phyloP scores from a whole-genome alignment of 2,888 invertebrate genomes.

The Sinopyrophorus schimmeli region DNA sequence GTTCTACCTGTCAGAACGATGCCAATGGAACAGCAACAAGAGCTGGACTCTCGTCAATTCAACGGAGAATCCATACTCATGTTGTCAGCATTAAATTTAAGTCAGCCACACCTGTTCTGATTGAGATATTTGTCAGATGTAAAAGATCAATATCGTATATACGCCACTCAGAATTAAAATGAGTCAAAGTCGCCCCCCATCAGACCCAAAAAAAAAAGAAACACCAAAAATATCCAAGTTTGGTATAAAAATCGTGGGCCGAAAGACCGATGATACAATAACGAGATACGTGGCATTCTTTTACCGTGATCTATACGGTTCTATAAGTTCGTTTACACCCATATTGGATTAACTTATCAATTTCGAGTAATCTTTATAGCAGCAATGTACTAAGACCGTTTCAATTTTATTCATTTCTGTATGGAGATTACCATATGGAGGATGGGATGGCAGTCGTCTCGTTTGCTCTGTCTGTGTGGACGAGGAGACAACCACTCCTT shows the following conservation, averaged over 20 bases:
- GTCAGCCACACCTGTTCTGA: slow-evolving; percentile 29
- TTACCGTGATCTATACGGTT: slow-evolving; percentile 20
- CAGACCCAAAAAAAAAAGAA: too few species aligned
- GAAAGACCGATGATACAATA: slow-evolving; percentile 11
- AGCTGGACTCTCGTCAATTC: slow-evolving; percentile 22
- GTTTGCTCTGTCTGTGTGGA: too few species aligned
- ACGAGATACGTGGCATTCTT: slow-evolving; percentile 10
- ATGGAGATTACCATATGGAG: slow-evolving; percentile 18
- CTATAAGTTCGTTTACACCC: slow-evolving; percentile 19
- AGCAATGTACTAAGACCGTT: slow-evolving; percentile 13
- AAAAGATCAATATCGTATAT: slow-evolving; percentile 28
- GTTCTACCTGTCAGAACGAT: slow-evolving; percentile 19
- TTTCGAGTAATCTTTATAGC: slow-evolving; percentile 17
- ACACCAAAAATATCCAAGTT: slow-evolving; percentile 18
- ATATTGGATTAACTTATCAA: slow-evolving; percentile 20
- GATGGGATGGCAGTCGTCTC: slow-evolving; percentile 16
- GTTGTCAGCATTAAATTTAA: slow-evolving; percentile 27
- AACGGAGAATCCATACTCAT: slow-evolving; percentile 12
- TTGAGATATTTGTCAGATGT: slow-evolving; percentile 33
- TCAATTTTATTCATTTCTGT: slow-evolving; percentile 19
- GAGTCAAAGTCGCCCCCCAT: too few species aligned
- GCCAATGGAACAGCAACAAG: slow-evolving; percentile 17
- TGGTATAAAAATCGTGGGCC: slow-evolving; percentile 18
- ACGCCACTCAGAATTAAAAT: slow-evolving; percentile 26
- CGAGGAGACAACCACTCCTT: slow-evolving; percentile 21